Percentiles rank a stretch among this genome's conserved stretches.
phyloP scores from a whole-genome alignment of 2,113 vertebrate species.

The Cololabis saira region DNA sequence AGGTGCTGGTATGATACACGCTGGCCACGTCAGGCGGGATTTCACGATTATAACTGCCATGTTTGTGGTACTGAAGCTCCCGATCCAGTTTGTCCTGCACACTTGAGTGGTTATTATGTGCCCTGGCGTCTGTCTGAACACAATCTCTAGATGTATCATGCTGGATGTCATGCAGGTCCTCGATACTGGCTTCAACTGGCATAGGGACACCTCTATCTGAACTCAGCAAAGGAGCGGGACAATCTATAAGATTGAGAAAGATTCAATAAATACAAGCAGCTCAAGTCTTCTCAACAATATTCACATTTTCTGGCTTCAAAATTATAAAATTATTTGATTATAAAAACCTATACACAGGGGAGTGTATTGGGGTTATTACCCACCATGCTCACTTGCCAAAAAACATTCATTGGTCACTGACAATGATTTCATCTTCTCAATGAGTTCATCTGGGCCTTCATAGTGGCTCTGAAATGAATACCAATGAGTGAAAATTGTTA shows the following conservation, averaged over 20 bases:
- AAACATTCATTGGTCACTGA: conserved; percentile 29
- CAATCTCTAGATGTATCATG: neutral
- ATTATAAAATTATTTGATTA: neutral
- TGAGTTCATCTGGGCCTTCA: conserved; percentile 77
- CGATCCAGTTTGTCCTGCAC: conserved; percentile 83
- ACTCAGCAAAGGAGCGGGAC: conserved; percentile 86
- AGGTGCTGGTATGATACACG: neutral
- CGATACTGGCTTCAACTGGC: conserved; percentile 85
- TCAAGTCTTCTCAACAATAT: neutral
- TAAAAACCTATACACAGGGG: no score
- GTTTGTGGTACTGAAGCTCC: conserved; percentile 87
- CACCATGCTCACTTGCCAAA: conserved; percentile 48
- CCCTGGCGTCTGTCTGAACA: conserved; percentile 56
- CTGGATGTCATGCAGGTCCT: conserved; percentile 67
- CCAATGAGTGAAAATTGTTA: no score
- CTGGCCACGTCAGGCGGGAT: conserved; percentile 52
- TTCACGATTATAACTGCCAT: conserved; percentile 78
- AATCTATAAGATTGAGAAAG: conserved; percentile 74
- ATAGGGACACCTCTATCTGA: conserved; percentile 73
- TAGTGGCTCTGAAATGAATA: conserved; percentile 75
- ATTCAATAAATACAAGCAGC: conserved; percentile 1
- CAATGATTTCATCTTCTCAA: conserved; percentile 86
- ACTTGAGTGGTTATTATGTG: neutral
- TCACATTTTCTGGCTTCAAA: conserved; percentile 1
- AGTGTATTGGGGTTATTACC: neutral